Base-by-base conservation (phyloP, 2,797 vertebrate genomes). In the Tolypeutes matacus region DNA sequence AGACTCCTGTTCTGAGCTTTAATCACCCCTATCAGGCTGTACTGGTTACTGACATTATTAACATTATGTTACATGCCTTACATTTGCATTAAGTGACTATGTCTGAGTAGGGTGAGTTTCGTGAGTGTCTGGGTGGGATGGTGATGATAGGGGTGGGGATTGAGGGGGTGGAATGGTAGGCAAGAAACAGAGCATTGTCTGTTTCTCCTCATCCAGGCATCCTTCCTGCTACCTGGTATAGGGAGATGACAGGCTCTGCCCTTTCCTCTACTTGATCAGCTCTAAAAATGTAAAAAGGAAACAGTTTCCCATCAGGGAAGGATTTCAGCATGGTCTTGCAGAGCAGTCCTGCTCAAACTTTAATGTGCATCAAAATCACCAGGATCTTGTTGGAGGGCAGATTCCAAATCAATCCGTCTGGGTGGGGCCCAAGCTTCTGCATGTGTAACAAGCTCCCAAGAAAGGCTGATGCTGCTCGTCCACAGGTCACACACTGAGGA, bases 1-100 rank as follows among this genome's bases (percentile, higher is more conserved):
- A 80, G 23, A 2, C 23, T 75, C 31, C 31, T 86, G 31, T 62
- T 92, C 76, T 92, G 58, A 94, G 42, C 89, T 87, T 36, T 73
- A 62, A 12, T 78, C 31, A 87, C 62, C 3, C 25, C 10, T 51
- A 12, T 42, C 29, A 8, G 12, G 9, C 20, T 67, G 17, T 39
- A 36, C 58, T 92, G 31, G 58, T 42, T 12, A 23, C 27, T 78
- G 77, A 60, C 15, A 9, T 31, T 42, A 18, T 2, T 6, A 20
- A 49, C 25, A 31, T 62, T 13, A 39, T 23, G 17, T 56, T 56
- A 56, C 17, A 1, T 56, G 53, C 18, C 53, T 56, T 15, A 56
- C 14, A 27, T 73, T 77, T 56, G 18, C 18, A 6, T 62, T 56
- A 0, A 1, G 1, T 20, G 49, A 53, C 25, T 81, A 13, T 6